These are phyloP conservation scores for Sarcophaga peregrina DNA, from an alignment of 1,140 invertebrate species.

Conservation along the genomic window DNA sequence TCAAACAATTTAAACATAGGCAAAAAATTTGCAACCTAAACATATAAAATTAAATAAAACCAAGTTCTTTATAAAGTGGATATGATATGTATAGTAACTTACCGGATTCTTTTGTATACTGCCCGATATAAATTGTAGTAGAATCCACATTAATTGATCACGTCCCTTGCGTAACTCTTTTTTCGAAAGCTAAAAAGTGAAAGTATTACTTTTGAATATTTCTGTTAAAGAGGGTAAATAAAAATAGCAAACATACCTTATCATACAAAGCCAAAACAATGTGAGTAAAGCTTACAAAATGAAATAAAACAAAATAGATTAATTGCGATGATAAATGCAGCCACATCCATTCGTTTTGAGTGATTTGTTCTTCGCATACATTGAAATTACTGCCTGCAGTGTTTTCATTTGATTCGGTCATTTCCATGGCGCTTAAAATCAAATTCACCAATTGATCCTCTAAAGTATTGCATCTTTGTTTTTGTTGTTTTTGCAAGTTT, in stretches of 20 bases:
- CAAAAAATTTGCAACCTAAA: conserved; percentile 85
- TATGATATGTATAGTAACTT: conserved; percentile 54
- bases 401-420: conserved; percentile 77
- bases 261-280: conserved; percentile 90
- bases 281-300: conserved; percentile 92
- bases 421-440: conserved; percentile 91
- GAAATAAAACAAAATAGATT: conserved; percentile 95
- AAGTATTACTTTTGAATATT: not conserved
- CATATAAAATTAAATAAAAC: conserved; percentile 46
- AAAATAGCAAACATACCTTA: conserved; percentile 71
- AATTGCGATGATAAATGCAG: conserved; percentile 93
- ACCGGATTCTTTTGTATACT: conserved; percentile 95
- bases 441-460: conserved; percentile 95
- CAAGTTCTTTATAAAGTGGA: not conserved
- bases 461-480: conserved; percentile 87
- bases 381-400: conserved; percentile 60
- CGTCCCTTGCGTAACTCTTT: conserved; percentile 87
- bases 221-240: not conserved
- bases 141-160: conserved; percentile 96
- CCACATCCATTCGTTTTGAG: conserved; percentile 78
- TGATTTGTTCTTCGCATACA: conserved; percentile 59
- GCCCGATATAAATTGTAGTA: conserved; percentile 96
- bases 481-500: conserved; percentile 83
- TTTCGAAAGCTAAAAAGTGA: conserved; percentile 73
- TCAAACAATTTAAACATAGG: conserved; percentile 93